Conservation (phyloP, 2,888 invertebrate species). For the Noctua fimbriata region DNA sequence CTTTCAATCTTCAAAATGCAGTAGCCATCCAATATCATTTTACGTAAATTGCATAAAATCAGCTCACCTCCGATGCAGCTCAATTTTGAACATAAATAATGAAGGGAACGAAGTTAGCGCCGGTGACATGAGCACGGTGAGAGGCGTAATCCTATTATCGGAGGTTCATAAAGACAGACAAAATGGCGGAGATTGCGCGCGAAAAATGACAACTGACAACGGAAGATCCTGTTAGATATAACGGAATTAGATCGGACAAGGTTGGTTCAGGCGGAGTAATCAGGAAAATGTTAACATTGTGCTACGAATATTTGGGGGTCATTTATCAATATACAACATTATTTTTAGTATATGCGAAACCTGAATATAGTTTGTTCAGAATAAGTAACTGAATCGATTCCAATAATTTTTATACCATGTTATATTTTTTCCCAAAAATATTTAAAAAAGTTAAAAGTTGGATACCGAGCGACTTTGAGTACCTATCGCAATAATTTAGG, state of each 20-base stretch:
- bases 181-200: constrained; percentile 56
- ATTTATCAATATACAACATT: not conserved
- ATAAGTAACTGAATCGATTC: too few relatives aligned
- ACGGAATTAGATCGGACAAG: constrained; percentile 48
- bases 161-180: constrained; percentile 56
- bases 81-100: constrained; percentile 55
- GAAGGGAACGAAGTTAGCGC: constrained; percentile 53
- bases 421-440: too few relatives aligned
- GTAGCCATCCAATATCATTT: constrained; percentile 6
- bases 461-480: too few relatives aligned
- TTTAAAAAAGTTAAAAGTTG: too few relatives aligned
- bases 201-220: constrained; percentile 57
- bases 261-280: not conserved
- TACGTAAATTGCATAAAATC: constrained; percentile 32
- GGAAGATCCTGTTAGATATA: constrained; percentile 42
- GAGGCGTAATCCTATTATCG: constrained; percentile 64
- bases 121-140: constrained; percentile 54
- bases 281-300: constrained; percentile 6
- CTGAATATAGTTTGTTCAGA: too few relatives aligned
- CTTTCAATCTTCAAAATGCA: not conserved
- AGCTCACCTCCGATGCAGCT: constrained; percentile 46
- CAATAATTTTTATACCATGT: too few relatives aligned
- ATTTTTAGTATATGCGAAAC: too few relatives aligned
- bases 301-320: not conserved
- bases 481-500: too few relatives aligned